Conservation (phyloP, 2,888 invertebrate genomes). For the Synanthedon andrenaeformis region DNA sequence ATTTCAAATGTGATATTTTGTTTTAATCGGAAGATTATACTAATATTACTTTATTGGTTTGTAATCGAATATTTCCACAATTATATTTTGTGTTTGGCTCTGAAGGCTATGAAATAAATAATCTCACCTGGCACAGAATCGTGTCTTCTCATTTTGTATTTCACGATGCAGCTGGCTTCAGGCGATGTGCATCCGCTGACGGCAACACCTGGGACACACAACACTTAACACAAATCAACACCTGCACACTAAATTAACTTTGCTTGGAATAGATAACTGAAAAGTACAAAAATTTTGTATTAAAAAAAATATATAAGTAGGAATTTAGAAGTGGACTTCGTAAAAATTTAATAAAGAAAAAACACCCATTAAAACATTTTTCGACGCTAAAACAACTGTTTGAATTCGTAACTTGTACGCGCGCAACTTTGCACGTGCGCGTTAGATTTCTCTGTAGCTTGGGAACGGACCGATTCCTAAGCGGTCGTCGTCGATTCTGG, state of each 20-base stretch:
- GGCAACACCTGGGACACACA: constrained; percentile 34
- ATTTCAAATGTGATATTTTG: too few species aligned
- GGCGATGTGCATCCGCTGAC: constrained; percentile 42
- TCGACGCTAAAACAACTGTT: constrained; percentile 1
- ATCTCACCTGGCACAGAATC: constrained; percentile 49
- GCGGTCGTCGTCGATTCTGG: constrained; percentile 58
- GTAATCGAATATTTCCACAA: too few species aligned
- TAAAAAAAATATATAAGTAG: not conserved
- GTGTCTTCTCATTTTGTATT: constrained; percentile 45
- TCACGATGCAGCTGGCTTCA: constrained; percentile 23
- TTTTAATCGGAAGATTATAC: too few species aligned
- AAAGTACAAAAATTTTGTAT: not conserved
- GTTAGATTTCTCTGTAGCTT: constrained; percentile 27
- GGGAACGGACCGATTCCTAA: constrained; percentile 51
- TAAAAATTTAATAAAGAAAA: constrained; percentile 4
- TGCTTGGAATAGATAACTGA: not conserved
- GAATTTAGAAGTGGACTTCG: not conserved
- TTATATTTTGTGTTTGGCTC: not conserved
- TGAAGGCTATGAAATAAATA: not conserved
- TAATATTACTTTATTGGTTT: too few species aligned
- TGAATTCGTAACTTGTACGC: constrained; percentile 15
- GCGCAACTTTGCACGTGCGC: constrained; percentile 46
- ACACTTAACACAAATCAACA: constrained; percentile 46
- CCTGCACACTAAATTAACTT: constrained; percentile 26
- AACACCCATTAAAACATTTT: constrained; percentile 20